Conservation (phyloP, 2,888 invertebrate genomes). For the Xanthorhoe spadicearia region DNA sequence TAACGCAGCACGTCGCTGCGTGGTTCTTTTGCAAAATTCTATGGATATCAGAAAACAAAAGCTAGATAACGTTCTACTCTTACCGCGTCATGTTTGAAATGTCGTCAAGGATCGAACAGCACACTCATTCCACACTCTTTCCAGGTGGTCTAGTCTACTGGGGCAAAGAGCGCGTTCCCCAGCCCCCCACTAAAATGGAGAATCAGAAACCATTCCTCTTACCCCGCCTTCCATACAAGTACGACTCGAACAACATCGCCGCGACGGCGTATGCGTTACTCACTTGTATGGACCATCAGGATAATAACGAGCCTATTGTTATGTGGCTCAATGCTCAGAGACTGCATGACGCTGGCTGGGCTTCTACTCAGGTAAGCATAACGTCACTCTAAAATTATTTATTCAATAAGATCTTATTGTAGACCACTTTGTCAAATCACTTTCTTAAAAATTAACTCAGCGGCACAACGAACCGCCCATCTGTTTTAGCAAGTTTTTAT, state of each 20-base stretch:
- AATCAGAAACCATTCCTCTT: slow-evolving; percentile 96
- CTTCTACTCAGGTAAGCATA: slow-evolving; percentile 88
- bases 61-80: too few species aligned
- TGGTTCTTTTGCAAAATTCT: too few species aligned
- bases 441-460: too few species aligned
- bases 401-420: too few species aligned
- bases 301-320: slow-evolving; percentile 93
- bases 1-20: too few species aligned
- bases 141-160: slow-evolving; percentile 93
- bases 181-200: slow-evolving; percentile 93
- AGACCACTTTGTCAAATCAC: too few species aligned
- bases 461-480: too few species aligned
- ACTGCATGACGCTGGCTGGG: slow-evolving; percentile 94
- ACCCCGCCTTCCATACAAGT: slow-evolving; percentile 94
- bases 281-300: slow-evolving; percentile 94
- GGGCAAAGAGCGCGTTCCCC: slow-evolving; percentile 91
- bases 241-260: slow-evolving; percentile 96
- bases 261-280: slow-evolving; percentile 96
- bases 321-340: slow-evolving; percentile 96
- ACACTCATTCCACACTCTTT: not conserved
- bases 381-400: too few species aligned
- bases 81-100: too few species aligned
- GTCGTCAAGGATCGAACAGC: too few species aligned
- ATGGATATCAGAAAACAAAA: too few species aligned
- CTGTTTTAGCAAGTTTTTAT: too few species aligned